Evolutionary conservation across 2,888 invertebrate genomes (phyloP).

Genomic region (Drosophila austrosaltans): DNA sequence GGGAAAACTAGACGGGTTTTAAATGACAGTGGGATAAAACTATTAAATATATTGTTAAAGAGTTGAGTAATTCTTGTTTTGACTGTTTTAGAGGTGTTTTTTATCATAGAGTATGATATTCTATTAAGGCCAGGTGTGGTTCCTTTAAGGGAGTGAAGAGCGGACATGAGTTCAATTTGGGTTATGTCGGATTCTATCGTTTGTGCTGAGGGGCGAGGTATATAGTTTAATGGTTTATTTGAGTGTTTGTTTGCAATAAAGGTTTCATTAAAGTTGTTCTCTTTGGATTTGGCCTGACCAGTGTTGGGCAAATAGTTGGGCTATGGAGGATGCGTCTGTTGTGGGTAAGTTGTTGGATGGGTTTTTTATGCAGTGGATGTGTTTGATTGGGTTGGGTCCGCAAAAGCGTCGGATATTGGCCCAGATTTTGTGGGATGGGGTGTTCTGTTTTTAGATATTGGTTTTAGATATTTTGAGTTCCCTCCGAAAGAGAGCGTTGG

Average conservation of each 20-base stretch:
- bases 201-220: neutral
- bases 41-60: no score
- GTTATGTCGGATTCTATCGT: neutral
- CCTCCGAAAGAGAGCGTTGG: neutral
- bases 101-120: conserved; percentile 5
- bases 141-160: no score
- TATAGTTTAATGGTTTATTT: neutral
- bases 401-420: no score
- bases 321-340: neutral
- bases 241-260: neutral
- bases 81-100: neutral
- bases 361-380: no score
- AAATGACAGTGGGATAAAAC: neutral
- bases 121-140: neutral
- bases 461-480: conserved; percentile 4
- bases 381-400: no score
- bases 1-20: neutral
- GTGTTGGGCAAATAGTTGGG: neutral
- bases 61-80: conserved; percentile 1
- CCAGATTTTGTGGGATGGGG: neutral
- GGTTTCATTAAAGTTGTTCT: neutral
- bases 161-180: neutral
- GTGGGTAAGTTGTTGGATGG: neutral
- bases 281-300: neutral
- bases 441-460: neutral